Evolutionary conservation across 2,113 vertebrate genomes (phyloP), one percentile per base, ranked within the genome.

Genomic region (Mus musculus): DNA sequence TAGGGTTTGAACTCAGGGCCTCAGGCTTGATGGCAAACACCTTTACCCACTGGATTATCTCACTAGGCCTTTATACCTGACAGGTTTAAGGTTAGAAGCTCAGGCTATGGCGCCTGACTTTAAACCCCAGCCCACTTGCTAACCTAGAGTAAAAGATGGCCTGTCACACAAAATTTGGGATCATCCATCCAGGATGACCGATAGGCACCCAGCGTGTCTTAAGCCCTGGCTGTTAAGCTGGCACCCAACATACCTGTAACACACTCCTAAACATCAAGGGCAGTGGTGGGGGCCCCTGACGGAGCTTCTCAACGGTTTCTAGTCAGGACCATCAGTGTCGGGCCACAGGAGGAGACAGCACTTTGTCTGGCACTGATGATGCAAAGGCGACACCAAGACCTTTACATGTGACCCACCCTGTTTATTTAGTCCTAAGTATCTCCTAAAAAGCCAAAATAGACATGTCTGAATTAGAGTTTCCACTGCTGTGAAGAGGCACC

Each of bases 371-470:
- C 71, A 39, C 42, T 30, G 78, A 65, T 30, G 49, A 19, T 54
- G 20, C 22, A 42, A 65, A 61, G 46, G 16, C 26, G 26, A 75
- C n/a, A 36, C 85, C 46, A 89, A 78, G 26, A n/a, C n/a, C 61
- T 90, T 77, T 65, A n/a, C 7, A 13, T 12, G 17, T 76, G 52
- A 73, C 22, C 84, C 54, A 88, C 4, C 5, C 26, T 8, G 26
- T 28, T 67, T 67, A 67, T 67, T 92, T 59, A 72, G 46, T 92
- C 61, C 42, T 63, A 95, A 89, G 36, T 78, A 71, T 65, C 84
- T 82, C 49, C 69, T 28, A 61, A 81, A 89, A 89, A 10, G 56
- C 72, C 82, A 88, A n/a, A 33, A 24, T 39, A 20, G 61, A 69
- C 30, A 28, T 65, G 26, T 65, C 65, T 69, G 65, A 69, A 30